Evolutionary conservation across 2,113 vertebrate species (phyloP).

Genomic region (Tylochromis polylepis): DNA sequence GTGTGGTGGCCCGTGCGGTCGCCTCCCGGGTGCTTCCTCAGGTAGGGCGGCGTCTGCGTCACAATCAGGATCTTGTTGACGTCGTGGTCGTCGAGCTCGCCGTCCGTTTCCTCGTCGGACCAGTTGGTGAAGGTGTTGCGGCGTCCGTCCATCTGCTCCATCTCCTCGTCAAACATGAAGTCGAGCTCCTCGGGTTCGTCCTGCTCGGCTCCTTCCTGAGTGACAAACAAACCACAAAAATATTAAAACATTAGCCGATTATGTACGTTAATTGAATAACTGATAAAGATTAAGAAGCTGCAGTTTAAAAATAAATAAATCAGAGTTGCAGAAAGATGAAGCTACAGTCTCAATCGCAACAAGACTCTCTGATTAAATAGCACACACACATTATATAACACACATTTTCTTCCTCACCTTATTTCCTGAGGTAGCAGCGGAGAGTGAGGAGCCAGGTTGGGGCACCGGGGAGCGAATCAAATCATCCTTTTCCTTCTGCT

Average conservation of each 20-base stretch:
- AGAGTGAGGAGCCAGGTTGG: slow-evolving; percentile 39
- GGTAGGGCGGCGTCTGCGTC: slow-evolving; percentile 93
- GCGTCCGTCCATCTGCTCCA: slow-evolving; percentile 96
- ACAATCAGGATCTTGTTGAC: slow-evolving; percentile 99
- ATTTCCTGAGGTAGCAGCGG: slow-evolving; percentile 5
- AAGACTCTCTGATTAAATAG: neutral
- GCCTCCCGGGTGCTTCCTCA: slow-evolving; percentile 92
- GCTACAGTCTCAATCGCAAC: neutral
- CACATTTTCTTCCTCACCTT: slow-evolving; percentile 32
- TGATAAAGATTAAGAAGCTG: neutral
- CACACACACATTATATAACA: neutral
- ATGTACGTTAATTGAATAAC: neutral
- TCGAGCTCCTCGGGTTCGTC: slow-evolving; percentile 96
- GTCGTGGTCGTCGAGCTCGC: slow-evolving; percentile 92
- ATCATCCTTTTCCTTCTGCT: slow-evolving; percentile 67
- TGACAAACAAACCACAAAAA: neutral
- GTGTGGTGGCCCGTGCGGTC: slow-evolving; percentile 94
- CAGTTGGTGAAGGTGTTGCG: slow-evolving; percentile 97
- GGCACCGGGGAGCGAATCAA: slow-evolving; percentile 52
- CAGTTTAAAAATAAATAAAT: neutral
- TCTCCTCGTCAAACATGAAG: slow-evolving; percentile 98
- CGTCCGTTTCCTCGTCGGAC: slow-evolving; percentile 95
- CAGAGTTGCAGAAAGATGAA: neutral
- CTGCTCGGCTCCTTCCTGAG: slow-evolving; percentile 74
- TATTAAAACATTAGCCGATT: neutral